A percentile compares a stretch with the other conserved stretches of the same genome.
Conservation (phyloP, 2,797 vertebrate genomes). For the Oryzias sinensis region DNA sequence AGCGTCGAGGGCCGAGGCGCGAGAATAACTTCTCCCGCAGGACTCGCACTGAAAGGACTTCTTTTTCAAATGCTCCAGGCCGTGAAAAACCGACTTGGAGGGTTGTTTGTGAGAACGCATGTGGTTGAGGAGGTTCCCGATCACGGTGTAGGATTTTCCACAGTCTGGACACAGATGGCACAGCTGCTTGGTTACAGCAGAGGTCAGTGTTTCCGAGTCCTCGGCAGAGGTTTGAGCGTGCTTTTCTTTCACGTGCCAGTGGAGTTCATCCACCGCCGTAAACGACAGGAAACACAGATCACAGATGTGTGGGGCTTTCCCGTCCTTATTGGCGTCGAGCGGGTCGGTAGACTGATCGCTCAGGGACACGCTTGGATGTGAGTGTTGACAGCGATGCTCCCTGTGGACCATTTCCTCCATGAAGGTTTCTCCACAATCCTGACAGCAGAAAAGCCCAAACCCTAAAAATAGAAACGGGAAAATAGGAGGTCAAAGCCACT, state of each 20-base stretch:
- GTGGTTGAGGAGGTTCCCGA: slow-evolving; percentile 81
- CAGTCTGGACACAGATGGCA: slow-evolving; percentile 78
- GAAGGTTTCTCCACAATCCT: slow-evolving; percentile 74
- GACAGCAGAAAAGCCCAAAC: slow-evolving; percentile 71
- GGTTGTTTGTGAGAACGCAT: slow-evolving; percentile 77
- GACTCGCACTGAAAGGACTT: slow-evolving; percentile 80
- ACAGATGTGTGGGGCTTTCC: slow-evolving; percentile 57
- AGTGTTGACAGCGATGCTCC: slow-evolving; percentile 68
- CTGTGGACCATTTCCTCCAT: slow-evolving; percentile 64
- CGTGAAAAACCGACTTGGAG: slow-evolving; percentile 78
- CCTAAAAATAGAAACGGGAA: slow-evolving; percentile 77
- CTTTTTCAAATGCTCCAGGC: slow-evolving; percentile 79
- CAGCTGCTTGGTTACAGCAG: slow-evolving; percentile 52
- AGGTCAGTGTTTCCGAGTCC: slow-evolving; percentile 13
- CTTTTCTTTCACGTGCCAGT: slow-evolving; percentile 52
- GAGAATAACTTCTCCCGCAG: slow-evolving; percentile 80
- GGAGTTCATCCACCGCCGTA: slow-evolving; percentile 47
- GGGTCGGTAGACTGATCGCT: slow-evolving; percentile 56
- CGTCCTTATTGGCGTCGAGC: slow-evolving; percentile 57
- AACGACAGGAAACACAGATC: slow-evolving; percentile 70
- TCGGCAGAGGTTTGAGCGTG: slow-evolving; percentile 48
- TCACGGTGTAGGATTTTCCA: slow-evolving; percentile 71
- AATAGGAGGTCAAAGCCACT: slow-evolving; percentile 72
- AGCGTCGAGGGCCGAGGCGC: slow-evolving; percentile 80
- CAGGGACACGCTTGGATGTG: slow-evolving; percentile 56